Conservation (phyloP, 2,888 invertebrate species). For the Dichetophora obliterata region DNA sequence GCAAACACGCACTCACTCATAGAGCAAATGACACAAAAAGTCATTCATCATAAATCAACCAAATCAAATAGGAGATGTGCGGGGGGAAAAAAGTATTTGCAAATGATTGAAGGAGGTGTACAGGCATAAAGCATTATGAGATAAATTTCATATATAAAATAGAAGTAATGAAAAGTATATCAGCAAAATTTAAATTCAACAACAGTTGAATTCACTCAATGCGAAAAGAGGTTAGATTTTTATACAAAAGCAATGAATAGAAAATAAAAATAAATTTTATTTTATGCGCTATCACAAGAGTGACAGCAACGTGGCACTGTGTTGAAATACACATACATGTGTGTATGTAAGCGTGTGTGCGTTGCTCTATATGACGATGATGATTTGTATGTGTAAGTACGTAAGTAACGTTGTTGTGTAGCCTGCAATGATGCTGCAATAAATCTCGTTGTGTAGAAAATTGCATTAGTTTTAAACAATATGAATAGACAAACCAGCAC, state of each 20-base stretch:
- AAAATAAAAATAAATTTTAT: background rate
- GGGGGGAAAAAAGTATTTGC: background rate
- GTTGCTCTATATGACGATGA: background rate
- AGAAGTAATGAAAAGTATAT: background rate
- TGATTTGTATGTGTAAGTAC: background rate
- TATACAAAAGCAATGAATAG: no score
- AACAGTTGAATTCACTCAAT: background rate
- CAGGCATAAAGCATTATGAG: background rate
- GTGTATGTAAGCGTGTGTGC: background rate
- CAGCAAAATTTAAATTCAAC: background rate
- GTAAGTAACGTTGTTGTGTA: background rate
- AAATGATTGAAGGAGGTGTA: no score
- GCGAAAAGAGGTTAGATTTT: no score
- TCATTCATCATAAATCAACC: slow-evolving; percentile 34
- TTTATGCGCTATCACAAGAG: background rate
- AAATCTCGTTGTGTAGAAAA: slow-evolving; percentile 10
- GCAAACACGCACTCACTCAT: background rate
- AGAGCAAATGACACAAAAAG: slow-evolving; percentile 4
- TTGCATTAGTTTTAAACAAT: background rate
- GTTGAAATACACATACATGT: background rate
- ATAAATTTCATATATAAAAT: background rate
- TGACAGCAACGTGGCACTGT: background rate
- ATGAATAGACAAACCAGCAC: background rate
- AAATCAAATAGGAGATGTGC: background rate
- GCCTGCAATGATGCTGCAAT: slow-evolving; percentile 4